Percentiles rank a stretch among this genome's conserved stretches.
Conservation (phyloP, 2,113 vertebrate genomes). For the Clarias macrocephalus region DNA sequence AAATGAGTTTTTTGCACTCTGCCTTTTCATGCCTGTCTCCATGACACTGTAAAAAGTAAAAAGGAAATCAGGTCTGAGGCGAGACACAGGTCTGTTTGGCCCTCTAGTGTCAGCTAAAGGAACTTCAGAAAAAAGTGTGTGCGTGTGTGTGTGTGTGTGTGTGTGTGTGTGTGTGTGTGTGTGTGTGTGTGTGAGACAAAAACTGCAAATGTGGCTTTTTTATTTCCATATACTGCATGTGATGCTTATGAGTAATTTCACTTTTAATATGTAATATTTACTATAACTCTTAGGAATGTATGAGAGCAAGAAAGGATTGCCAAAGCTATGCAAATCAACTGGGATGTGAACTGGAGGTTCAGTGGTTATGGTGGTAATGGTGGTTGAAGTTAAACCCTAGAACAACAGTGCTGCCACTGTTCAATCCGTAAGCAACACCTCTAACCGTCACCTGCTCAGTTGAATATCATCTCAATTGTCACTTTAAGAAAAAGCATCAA, state of each 20-base stretch:
- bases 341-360: not conserved
- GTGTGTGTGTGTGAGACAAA: not conserved
- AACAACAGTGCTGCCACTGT: not conserved
- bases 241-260: not conserved
- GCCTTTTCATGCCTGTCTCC: not conserved
- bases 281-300: not conserved
- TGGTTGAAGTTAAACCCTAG: not conserved
- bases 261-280: not conserved
- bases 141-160: too few species aligned
- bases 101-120: not conserved
- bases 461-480: not conserved
- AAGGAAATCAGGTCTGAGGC: not conserved
- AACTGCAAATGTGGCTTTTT: not conserved
- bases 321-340: not conserved
- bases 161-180: too few species aligned
- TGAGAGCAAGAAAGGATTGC: too few species aligned
- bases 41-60: not conserved
- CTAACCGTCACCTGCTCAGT: not conserved
- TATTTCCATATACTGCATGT: not conserved
- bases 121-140: not conserved
- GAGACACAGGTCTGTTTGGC: not conserved
- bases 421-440: not conserved
- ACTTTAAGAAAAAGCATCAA: slow-evolving; percentile 18
- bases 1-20: not conserved
- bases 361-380: not conserved